A percentile compares a stretch with the other conserved stretches of the same genome.
Evolutionary conservation across 2,888 invertebrate genomes (phyloP).

Genomic region (Imbricaverruca yamaguchii): DNA sequence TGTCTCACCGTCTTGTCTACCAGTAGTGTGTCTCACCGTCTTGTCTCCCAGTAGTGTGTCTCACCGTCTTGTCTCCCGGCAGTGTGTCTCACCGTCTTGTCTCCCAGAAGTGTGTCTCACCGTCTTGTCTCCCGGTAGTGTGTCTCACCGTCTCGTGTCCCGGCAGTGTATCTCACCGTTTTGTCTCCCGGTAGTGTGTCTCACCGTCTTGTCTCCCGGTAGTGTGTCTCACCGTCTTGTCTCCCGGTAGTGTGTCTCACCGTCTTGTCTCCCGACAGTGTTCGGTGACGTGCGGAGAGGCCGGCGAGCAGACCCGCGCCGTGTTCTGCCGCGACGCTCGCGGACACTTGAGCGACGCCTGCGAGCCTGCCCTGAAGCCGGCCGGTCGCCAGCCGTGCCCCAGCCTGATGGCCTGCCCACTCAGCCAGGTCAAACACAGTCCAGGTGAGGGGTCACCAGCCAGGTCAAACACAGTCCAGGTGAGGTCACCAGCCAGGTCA

Average conservation of each 20-base stretch:
- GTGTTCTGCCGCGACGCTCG: slow-evolving; percentile 61
- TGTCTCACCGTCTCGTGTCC: no score
- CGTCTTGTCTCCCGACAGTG: slow-evolving; percentile 46
- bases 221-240: neutral
- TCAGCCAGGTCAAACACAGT: slow-evolving; percentile 26
- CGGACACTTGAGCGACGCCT: slow-evolving; percentile 52
- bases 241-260: neutral
- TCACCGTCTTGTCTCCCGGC: no score
- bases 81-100: no score
- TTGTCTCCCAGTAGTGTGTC: no score
- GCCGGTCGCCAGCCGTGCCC: slow-evolving; percentile 28
- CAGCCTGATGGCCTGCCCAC: slow-evolving; percentile 30
- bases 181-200: neutral
- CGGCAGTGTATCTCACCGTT: no score
- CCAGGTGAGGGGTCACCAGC: slow-evolving; percentile 26
- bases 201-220: neutral
- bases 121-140: no score
- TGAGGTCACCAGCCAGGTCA: neutral
- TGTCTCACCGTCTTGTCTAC: no score
- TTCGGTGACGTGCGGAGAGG: slow-evolving; percentile 84
- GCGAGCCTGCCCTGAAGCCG: slow-evolving; percentile 45
- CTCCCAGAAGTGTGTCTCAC: no score
- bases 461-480: slow-evolving; percentile 26
- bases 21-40: no score
- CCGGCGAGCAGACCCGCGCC: slow-evolving; percentile 63